phyloP scores from a whole-genome alignment of 2,888 invertebrate genomes.

The Oligia strigilis region DNA sequence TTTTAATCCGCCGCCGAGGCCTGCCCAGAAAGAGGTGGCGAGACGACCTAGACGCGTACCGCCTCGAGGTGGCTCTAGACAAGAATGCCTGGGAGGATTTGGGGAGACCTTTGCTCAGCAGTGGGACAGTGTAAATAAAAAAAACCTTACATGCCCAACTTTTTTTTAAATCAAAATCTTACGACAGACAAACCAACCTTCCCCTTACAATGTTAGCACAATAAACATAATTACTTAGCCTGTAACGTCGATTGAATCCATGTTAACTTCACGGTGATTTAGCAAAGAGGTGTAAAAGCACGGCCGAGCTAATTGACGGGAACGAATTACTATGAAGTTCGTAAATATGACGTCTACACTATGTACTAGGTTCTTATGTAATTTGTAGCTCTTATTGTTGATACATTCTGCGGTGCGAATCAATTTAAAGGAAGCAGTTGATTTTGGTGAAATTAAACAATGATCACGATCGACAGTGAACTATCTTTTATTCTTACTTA shows the following conservation, averaged over 20 bases:
- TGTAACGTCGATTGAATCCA: slow-evolving; percentile 14
- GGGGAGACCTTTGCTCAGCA: not conserved
- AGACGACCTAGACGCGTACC: not conserved
- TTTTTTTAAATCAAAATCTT: not conserved
- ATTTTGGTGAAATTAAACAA: not conserved
- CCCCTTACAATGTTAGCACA: not conserved
- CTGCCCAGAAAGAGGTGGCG: not conserved
- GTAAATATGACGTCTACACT: slow-evolving; percentile 7
- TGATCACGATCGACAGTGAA: not conserved
- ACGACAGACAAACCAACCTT: slow-evolving; percentile 8
- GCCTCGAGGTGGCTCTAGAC: not conserved
- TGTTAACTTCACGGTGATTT: slow-evolving; percentile 45
- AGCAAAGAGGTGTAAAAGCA: slow-evolving; percentile 33
- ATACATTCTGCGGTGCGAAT: not conserved
- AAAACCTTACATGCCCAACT: too few species aligned
- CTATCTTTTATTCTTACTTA: not conserved
- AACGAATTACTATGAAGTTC: slow-evolving; percentile 41
- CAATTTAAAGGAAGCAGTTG: not conserved
- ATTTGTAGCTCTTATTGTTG: not conserved
- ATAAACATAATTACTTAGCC: slow-evolving; percentile 23
- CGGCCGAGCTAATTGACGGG: slow-evolving; percentile 36
- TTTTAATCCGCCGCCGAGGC: not conserved
- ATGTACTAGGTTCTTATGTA: not conserved
- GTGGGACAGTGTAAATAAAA: too few species aligned
- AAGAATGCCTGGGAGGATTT: not conserved